phyloP scores from a whole-genome alignment of 1,140 invertebrate genomes.

The Conus ventricosus region DNA sequence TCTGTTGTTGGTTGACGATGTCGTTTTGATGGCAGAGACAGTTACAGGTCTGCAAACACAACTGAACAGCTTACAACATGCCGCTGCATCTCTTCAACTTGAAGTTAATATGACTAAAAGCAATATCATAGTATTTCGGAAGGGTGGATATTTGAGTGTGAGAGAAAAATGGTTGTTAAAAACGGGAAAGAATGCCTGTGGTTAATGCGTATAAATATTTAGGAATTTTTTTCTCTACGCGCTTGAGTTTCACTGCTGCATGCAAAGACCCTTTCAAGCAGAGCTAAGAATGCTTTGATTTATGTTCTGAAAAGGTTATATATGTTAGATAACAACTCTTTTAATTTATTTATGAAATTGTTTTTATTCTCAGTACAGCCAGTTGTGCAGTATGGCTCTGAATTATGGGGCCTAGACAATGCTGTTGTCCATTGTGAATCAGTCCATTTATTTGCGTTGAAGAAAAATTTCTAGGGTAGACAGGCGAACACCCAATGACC shows the following conservation, averaged over 20 bases:
- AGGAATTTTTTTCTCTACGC: neutral
- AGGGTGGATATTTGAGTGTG: slow-evolving; percentile 1
- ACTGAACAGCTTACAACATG: neutral
- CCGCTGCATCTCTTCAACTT: neutral
- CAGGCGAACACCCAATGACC: slow-evolving; percentile 2
- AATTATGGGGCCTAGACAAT: slow-evolving; percentile 2
- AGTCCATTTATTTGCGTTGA: slow-evolving; percentile 3
- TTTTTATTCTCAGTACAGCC: slow-evolving; percentile 19
- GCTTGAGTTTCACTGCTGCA: neutral
- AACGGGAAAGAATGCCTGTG: neutral
- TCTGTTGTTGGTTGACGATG: neutral
- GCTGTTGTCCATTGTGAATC: neutral
- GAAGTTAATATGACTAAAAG: neutral
- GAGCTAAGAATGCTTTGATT: neutral
- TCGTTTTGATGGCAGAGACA: neutral
- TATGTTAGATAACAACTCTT: slow-evolving; percentile 1
- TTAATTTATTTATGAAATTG: neutral
- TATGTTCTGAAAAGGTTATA: neutral
- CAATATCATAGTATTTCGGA: slow-evolving; percentile 10
- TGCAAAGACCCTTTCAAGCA: slow-evolving; percentile 4
- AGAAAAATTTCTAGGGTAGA: slow-evolving; percentile 11
- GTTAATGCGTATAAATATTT: slow-evolving; percentile 12
- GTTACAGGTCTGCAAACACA: slow-evolving; percentile 19
- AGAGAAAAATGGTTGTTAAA: slow-evolving; percentile 1
- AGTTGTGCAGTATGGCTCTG: neutral